Conservation (phyloP, 1,140 invertebrate genomes). For the Orchesella cincta region DNA sequence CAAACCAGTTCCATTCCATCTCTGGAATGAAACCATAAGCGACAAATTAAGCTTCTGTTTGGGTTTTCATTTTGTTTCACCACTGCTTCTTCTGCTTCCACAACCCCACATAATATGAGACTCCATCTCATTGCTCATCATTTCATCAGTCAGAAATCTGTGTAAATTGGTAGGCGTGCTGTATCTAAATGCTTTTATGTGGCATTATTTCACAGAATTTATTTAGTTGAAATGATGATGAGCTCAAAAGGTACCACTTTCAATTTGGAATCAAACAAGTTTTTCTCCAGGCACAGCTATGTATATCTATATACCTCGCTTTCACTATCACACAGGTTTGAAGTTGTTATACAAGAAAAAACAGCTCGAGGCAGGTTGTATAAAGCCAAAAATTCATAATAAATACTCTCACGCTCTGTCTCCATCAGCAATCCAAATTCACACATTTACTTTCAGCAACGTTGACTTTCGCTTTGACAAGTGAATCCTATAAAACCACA, state of each 20-base stretch:
- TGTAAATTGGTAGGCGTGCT: not conserved
- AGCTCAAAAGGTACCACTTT: too few species aligned
- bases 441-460: not conserved
- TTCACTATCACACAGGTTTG: too few species aligned
- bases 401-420: not conserved
- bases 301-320: too few species aligned
- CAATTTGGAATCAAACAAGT: not conserved
- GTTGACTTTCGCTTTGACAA: not conserved
- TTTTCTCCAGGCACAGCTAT: not conserved
- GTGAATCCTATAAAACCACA: not conserved
- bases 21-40: conserved; percentile 9
- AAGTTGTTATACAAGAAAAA: not conserved
- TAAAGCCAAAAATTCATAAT: not conserved
- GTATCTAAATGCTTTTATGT: too few species aligned
- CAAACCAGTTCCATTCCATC: not conserved
- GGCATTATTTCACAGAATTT: too few species aligned
- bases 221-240: too few species aligned
- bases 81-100: too few species aligned
- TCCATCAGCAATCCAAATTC: not conserved
- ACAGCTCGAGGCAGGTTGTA: not conserved
- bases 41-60: not conserved
- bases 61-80: not conserved
- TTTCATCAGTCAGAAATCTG: not conserved
- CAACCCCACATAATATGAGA: not conserved
- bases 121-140: not conserved